These are phyloP conservation scores for Cisticola juncidis DNA, from an alignment of 2,113 vertebrate genomes.

Conservation along the genomic window DNA sequence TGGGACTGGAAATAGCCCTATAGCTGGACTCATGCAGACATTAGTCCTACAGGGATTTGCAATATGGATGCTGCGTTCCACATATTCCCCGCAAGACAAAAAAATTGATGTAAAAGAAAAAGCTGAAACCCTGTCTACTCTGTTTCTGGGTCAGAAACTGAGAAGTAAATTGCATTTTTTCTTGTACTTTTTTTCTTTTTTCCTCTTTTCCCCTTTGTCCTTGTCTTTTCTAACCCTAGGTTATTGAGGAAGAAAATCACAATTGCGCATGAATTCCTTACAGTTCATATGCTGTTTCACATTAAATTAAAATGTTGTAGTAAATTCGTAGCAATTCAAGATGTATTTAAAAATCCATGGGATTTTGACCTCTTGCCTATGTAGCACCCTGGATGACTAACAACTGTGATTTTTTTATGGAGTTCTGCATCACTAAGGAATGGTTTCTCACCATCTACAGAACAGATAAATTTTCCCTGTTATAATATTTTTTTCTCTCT, in stretches of 20 bases:
- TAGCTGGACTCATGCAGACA: neutral
- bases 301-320: neutral
- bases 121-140: neutral
- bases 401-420: neutral
- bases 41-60: neutral
- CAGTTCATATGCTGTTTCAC: neutral
- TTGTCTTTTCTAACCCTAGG: neutral
- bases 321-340: neutral
- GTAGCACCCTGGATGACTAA: neutral
- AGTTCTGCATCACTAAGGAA: neutral
- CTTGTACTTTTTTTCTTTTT: neutral
- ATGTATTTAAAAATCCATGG: neutral
- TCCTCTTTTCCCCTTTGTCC: neutral
- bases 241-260: neutral
- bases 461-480: neutral
- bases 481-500: neutral
- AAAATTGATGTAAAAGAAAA: neutral
- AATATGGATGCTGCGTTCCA: neutral
- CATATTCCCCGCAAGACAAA: accelerated
- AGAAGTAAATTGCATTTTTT: neutral
- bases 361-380: neutral
- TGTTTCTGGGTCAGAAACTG: neutral
- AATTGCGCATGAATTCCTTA: neutral
- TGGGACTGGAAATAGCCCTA: neutral
- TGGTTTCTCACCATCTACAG: neutral